Conservation (phyloP, 2,797 vertebrate species). For the Lerista edwardsae region DNA sequence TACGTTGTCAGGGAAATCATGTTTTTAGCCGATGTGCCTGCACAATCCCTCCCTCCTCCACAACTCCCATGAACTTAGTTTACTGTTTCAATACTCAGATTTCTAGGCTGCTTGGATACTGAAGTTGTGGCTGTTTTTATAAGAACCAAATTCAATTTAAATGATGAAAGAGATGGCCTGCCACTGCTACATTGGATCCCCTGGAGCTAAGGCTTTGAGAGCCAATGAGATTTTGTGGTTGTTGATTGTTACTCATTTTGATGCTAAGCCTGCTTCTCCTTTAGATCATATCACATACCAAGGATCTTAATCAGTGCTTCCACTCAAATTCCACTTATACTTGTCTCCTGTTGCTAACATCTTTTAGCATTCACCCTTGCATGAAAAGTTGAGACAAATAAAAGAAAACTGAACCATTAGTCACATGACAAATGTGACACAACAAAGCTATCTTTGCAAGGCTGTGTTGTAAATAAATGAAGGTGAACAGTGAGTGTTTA, state of each 20-base stretch:
- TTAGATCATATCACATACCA: neutral
- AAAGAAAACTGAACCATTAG: neutral
- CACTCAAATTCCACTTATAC: neutral
- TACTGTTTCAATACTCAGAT: neutral
- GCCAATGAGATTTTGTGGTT: neutral
- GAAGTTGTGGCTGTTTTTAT: neutral
- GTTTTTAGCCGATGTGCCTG: neutral
- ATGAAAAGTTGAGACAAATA: neutral
- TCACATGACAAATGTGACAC: neutral
- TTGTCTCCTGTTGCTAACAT: neutral
- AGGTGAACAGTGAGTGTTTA: neutral
- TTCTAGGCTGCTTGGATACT: neutral
- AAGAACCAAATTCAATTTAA: neutral
- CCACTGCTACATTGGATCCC: neutral
- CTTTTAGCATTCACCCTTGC: neutral
- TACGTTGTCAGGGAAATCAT: too few species aligned
- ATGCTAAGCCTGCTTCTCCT: neutral
- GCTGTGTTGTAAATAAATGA: neutral
- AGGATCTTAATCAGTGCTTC: neutral
- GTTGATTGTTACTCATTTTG: neutral
- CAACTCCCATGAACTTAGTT: neutral
- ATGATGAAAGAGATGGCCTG: neutral
- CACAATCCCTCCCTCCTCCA: neutral
- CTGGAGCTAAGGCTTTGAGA: neutral
- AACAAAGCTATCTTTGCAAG: neutral